Percentiles rank a stretch among this genome's conserved stretches.
phyloP scores from a whole-genome alignment of 2,888 invertebrate genomes.

The Hirtodrosophila alboralis region DNA sequence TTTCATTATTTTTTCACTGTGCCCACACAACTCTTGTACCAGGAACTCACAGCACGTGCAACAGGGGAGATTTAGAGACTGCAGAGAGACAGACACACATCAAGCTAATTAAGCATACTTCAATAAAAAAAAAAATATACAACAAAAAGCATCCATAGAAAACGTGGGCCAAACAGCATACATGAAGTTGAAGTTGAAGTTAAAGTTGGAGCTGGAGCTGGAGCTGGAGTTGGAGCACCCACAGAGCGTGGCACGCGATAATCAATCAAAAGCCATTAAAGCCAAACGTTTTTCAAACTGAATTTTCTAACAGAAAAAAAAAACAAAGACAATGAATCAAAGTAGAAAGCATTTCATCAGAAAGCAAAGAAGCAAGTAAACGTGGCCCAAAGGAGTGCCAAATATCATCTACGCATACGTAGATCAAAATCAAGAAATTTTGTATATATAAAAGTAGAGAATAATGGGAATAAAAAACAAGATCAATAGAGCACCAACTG shows the following conservation, averaged over 20 bases:
- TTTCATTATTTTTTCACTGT: constrained; percentile 31
- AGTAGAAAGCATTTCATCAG: constrained; percentile 81
- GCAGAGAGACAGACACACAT: constrained; percentile 43
- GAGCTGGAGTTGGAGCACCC: constrained; percentile 60
- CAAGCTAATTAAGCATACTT: constrained; percentile 78
- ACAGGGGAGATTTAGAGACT: no score
- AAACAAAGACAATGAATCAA: constrained; percentile 65
- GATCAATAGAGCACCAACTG: constrained; percentile 67
- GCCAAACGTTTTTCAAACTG: constrained; percentile 68
- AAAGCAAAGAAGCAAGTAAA: constrained; percentile 52
- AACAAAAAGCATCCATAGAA: constrained; percentile 60
- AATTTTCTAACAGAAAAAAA: no score
- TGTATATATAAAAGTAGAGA: constrained; percentile 18
- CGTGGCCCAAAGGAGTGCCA: constrained; percentile 70
- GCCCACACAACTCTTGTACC: constrained; percentile 60
- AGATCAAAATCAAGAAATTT: constrained; percentile 74
- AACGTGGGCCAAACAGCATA: constrained; percentile 76
- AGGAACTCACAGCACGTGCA: constrained; percentile 76
- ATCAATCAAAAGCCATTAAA: constrained; percentile 80
- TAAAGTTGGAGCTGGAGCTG: no score
- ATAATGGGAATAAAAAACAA: constrained; percentile 37
- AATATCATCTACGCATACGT: constrained; percentile 60
- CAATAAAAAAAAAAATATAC: constrained; percentile 55
- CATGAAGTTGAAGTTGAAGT: no score
- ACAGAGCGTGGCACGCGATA: constrained; percentile 80